Conservation (phyloP, 2,797 vertebrate genomes). For the Tapera naevia region DNA sequence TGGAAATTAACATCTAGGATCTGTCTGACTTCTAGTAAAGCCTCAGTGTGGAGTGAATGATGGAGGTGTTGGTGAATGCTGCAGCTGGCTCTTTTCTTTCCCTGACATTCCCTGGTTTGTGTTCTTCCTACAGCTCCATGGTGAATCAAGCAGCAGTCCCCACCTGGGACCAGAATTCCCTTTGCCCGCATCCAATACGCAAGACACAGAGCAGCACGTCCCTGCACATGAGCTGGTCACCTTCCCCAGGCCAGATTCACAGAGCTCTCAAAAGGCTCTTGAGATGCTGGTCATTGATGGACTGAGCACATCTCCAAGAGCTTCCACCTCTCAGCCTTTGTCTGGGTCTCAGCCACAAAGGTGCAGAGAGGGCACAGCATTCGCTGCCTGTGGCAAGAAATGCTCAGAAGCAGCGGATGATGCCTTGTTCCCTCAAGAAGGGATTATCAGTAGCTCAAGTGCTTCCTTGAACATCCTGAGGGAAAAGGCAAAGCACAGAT, state of each 20-base stretch:
- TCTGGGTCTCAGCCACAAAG: background rate
- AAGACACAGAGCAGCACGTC: background rate
- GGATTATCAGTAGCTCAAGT: background rate
- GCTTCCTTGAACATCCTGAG: background rate
- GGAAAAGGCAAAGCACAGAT: background rate
- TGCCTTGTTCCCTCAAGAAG: background rate
- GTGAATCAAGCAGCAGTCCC: background rate
- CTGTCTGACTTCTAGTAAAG: background rate
- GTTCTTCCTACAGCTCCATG: background rate
- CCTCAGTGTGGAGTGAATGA: background rate
- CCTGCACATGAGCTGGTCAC: background rate
- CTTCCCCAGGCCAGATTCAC: background rate
- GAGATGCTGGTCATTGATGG: no score
- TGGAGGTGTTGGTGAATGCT: background rate
- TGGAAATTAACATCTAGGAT: background rate
- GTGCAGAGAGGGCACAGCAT: background rate
- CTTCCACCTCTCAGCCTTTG: background rate
- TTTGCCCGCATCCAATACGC: background rate
- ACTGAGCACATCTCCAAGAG: background rate
- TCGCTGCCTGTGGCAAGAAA: background rate
- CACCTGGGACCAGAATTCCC: background rate
- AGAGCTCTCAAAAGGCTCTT: background rate
- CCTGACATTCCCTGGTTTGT: background rate
- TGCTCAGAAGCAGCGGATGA: background rate
- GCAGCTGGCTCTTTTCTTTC: background rate